phyloP scores from a whole-genome alignment of 2,113 vertebrate species.

The Ptychochromis oligacanthus region DNA sequence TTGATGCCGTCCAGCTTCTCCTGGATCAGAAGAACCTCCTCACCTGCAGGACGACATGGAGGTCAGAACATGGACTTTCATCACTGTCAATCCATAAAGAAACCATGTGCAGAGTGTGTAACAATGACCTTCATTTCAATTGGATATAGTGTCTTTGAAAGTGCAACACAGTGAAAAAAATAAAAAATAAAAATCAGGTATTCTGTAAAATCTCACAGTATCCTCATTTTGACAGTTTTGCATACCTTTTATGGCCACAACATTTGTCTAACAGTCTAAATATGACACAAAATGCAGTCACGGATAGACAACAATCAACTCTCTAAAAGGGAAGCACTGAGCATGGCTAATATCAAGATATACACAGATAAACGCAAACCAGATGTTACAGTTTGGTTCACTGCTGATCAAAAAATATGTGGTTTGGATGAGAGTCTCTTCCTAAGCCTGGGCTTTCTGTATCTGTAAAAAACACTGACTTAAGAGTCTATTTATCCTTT shows the following conservation, averaged over 20 bases:
- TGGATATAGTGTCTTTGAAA: not conserved
- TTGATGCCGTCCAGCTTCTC: slow-evolving; percentile 98
- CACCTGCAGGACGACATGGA: slow-evolving; percentile 77
- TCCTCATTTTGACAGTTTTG: not conserved
- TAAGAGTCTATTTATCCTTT: not conserved
- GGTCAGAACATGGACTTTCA: not conserved
- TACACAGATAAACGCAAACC: slow-evolving; percentile 17
- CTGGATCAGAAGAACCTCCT: slow-evolving; percentile 96
- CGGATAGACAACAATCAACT: slow-evolving; percentile 8
- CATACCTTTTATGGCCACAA: not conserved
- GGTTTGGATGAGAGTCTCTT: slow-evolving; percentile 19
- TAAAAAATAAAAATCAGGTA: not conserved
- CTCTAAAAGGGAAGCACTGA: not conserved
- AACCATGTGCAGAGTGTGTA: not conserved
- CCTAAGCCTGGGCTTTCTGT: not conserved
- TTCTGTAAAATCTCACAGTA: not conserved
- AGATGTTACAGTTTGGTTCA: slow-evolving; percentile 43
- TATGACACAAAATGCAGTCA: not conserved
- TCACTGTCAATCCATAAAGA: not conserved
- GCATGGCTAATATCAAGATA: slow-evolving; percentile 18
- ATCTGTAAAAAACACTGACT: fast-evolving
- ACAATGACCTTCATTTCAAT: fast-evolving
- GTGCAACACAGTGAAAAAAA: not conserved
- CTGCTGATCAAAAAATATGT: slow-evolving; percentile 30
- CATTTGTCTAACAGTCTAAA: not conserved